A percentile compares a stretch with the other conserved stretches of the same genome.
Conservation (phyloP, 2,888 invertebrate genomes). For the Carterocephalus palaemon region DNA sequence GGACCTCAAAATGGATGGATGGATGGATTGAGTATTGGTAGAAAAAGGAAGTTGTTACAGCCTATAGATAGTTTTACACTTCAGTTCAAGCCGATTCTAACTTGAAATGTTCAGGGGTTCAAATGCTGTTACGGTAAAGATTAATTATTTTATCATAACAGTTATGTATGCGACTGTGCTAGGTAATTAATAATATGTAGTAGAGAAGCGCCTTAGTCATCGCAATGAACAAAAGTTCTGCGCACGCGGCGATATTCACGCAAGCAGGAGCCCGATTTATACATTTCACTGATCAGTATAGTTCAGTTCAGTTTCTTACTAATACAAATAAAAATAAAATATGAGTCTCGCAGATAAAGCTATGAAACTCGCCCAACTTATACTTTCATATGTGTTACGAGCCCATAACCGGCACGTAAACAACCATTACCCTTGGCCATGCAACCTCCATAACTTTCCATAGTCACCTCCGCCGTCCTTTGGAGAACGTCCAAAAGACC, state of each 20-base stretch:
- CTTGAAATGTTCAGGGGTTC: no score
- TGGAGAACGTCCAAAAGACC: slow-evolving; percentile 3
- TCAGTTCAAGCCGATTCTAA: no score
- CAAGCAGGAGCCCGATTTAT: no score
- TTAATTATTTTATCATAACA: not conserved
- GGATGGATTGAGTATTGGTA: no score
- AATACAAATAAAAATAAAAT: no score
- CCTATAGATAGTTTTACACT: no score
- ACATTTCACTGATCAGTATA: no score
- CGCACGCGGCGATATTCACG: slow-evolving; percentile 22
- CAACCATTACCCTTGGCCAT: slow-evolving; percentile 15
- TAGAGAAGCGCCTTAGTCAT: slow-evolving; percentile 19
- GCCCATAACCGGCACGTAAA: slow-evolving; percentile 8
- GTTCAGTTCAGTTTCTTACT: no score
- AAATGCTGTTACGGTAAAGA: no score
- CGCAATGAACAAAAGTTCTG: slow-evolving; percentile 22
- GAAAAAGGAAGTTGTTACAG: no score
- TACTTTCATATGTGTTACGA: not conserved
- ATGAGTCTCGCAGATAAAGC: no score
- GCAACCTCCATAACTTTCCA: slow-evolving; percentile 9
- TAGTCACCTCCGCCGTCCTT: slow-evolving; percentile 9
- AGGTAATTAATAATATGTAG: slow-evolving; percentile 14
- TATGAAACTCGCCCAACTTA: not conserved
- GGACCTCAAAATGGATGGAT: no score
- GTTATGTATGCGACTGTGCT: not conserved